Base-by-base conservation (phyloP, 2,888 invertebrate species). In the Lacanobia oleracea region DNA sequence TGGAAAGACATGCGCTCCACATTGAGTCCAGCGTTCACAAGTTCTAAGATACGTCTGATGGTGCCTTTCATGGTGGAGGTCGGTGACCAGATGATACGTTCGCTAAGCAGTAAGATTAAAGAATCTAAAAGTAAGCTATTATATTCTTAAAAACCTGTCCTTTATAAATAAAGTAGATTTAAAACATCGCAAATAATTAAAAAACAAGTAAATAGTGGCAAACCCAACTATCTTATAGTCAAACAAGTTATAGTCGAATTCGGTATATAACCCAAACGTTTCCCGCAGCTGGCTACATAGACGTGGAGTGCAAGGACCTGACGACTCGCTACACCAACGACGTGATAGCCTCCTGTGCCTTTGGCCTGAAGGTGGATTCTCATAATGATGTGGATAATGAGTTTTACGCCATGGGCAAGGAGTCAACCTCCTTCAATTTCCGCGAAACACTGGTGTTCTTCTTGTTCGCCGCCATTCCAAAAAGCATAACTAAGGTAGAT, bases 331-430 rank as follows among this genome's bases (percentile, higher is more conserved):
- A 92, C 75, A 89, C 96, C 1, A 96, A 95, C 73, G 96, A 97
- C 81, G 96, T 96, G 1, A 96, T 97, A 65, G 96, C 96, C 0
- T 93, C 95, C 0, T 92, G 94, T 21, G 96, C 95, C 1, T 96
- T 96, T 76, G 96, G 96, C 0, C 81, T 96, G 3, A 93, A 96
- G 79, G 94, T 97, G 5, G 94, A 97, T 84, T 97, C 97, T 0
- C 91, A 96, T 23, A 87, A 89, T 7, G 93, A 97, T 0, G 91
- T 88, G 8, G 86, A 96, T 0, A 97, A 97, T 79, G 89, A 95
- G 33, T 97, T 97, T 86, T 97, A 96, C 80, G 63, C 83, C 33
- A 95, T 93, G 92, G 97, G 96, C 21, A 96, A 94, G 76, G 88
- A 88, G 14, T 87, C 93, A 1, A 92, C 96, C 0, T 91, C 90